Conservation (phyloP, 2,888 invertebrate genomes). For the Dasypolia templi region DNA sequence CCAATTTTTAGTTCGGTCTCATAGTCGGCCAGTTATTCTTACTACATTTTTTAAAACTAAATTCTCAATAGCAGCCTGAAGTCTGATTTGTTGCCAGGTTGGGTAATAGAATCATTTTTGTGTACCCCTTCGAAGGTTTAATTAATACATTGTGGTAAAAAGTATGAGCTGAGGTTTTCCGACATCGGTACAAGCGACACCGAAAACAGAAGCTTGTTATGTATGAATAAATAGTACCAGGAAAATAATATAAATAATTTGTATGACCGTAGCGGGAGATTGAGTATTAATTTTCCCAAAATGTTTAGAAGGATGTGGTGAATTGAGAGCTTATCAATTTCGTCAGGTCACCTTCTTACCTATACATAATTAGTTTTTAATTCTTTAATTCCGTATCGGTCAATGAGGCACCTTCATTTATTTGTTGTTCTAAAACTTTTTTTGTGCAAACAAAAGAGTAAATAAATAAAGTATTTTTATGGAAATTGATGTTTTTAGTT, state of each 20-base stretch:
- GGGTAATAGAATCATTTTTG: not conserved
- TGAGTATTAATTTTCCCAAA: not conserved
- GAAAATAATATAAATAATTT: conserved; percentile 1
- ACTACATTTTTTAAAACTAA: not conserved
- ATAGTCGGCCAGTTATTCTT: not conserved
- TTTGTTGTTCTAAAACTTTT: not conserved
- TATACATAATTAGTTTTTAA: not conserved
- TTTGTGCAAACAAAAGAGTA: not conserved
- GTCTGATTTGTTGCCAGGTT: not conserved
- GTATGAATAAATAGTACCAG: not conserved
- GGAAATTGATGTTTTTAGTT: not conserved
- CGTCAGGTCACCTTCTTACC: not conserved
- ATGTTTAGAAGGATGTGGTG: not conserved
- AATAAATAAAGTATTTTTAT: not conserved
- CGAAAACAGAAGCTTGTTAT: too few species aligned
- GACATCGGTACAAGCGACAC: not conserved
- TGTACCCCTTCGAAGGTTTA: not conserved
- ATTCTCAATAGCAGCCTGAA: not conserved
- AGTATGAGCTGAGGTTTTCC: not conserved
- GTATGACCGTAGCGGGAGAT: not conserved
- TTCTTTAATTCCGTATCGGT: too few species aligned
- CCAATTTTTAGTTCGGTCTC: not conserved
- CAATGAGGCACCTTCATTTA: not conserved
- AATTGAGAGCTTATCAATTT: not conserved
- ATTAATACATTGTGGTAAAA: not conserved